Evolutionary conservation across 2,113 vertebrate species (phyloP).

Genomic region (Erythrocercus mccallii): DNA sequence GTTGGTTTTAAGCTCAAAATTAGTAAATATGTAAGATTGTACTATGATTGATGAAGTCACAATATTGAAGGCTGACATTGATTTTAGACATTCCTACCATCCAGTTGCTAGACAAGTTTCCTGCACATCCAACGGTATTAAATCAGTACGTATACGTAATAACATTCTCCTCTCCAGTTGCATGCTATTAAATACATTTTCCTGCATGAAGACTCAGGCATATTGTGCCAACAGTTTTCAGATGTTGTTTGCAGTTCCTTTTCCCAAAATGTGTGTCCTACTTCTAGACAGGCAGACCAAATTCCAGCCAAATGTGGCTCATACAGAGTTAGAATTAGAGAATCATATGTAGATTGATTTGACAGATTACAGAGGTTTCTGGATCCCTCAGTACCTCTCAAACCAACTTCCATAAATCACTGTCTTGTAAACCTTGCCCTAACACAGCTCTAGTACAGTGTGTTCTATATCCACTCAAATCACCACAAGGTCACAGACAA

Average conservation of each 20-base stretch:
- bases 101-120: background rate
- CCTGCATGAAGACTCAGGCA: background rate
- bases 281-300: background rate
- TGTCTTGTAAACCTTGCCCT: background rate
- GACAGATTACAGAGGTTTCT: background rate
- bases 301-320: background rate
- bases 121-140: background rate
- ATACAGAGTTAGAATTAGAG: background rate
- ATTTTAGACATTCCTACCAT: background rate
- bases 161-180: background rate
- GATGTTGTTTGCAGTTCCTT: background rate
- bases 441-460: background rate
- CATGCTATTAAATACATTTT: background rate
- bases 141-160: no score
- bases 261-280: background rate
- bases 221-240: background rate
- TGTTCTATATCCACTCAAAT: background rate
- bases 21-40: background rate
- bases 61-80: background rate
- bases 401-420: background rate
- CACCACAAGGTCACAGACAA: fast-evolving
- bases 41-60: background rate
- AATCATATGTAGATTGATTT: background rate
- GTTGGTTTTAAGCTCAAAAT: background rate
- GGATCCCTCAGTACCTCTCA: background rate